Base-by-base conservation (phyloP, 2,888 invertebrate genomes). In the Cerastoderma edule region DNA sequence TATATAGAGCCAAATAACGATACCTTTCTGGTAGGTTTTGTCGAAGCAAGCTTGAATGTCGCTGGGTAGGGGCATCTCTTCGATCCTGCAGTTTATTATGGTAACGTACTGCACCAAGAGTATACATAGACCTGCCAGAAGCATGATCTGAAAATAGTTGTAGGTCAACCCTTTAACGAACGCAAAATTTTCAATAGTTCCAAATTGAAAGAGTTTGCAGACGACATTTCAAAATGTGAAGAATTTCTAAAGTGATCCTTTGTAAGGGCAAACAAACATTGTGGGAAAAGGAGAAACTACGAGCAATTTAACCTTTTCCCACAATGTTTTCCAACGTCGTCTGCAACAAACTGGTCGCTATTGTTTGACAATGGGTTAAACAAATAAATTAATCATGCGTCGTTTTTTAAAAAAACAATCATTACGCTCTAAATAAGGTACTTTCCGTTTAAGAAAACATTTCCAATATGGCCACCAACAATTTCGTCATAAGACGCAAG, bases 31-130 rank as follows among this genome's bases (percentile, higher is more conserved):
- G n/a, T 72, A 65, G 2, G 57, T 46, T 1, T 66, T 56, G 39
- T 79, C 74, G 30, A 82, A 77, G 35, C 82, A 82, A 1, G 16
- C 60, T 44, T 82, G 72, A 24, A 82, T 76, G 30, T 77, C 72
- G 3, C 33, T 1, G 2, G 82, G 79, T 10, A 82, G 54, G 0
- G 78, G 82, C 28, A 82, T 79, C 56, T 82, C 75, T 48, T 82
- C 76, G 2, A 82, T 82, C 35, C 60, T 35, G 39, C 60, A 60
- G 3, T 39, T 39, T 4, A 35, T 39, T 13, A n/a, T 27, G 33
- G 56, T 16, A 8, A 57, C 39, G 6, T 24, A 32, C 39, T 46
- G 46, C 24, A n/a, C 44, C 13, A 19, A 69, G 57, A 30, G 48
- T 22, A 53, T n/a, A 53, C 24, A n/a, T 8, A 24, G 53, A 2